Evolutionary conservation across 2,113 vertebrate species (phyloP).

Genomic region (Nesogale talazaci): DNA sequence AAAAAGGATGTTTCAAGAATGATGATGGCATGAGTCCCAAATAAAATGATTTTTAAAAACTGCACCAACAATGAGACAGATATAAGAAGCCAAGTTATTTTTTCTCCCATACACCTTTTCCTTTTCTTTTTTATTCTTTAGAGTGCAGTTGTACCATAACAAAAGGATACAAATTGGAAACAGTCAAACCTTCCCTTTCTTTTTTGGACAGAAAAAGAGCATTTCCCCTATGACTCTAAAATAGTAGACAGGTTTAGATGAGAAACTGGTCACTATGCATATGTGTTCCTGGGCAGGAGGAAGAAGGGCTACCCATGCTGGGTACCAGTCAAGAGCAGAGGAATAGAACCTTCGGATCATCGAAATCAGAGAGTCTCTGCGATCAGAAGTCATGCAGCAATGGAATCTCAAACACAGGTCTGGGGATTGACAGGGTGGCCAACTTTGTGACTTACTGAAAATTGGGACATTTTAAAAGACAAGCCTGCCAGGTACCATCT

Average conservation of each 20-base stretch:
- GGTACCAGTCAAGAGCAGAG: background rate
- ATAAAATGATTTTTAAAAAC: too few relatives aligned
- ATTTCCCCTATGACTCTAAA: background rate
- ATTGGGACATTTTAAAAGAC: constrained; percentile 34
- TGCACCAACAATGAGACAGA: background rate
- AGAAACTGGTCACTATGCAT: background rate
- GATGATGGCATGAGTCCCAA: too few relatives aligned
- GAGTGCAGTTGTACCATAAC: background rate
- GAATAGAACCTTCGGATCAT: background rate
- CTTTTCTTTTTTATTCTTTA: background rate
- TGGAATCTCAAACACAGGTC: constrained; percentile 20
- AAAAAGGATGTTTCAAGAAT: too few relatives aligned
- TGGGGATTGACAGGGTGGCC: background rate
- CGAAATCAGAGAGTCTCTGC: background rate
- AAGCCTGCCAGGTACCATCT: background rate
- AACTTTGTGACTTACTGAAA: constrained; percentile 14
- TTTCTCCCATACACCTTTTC: background rate
- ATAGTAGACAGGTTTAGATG: background rate
- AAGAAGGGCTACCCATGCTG: background rate
- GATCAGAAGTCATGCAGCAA: background rate
- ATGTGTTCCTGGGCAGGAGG: background rate
- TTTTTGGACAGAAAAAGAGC: background rate
- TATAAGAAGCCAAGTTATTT: constrained; percentile 19
- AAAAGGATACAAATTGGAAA: background rate
- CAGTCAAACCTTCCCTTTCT: background rate